Base-by-base conservation (phyloP, 2,113 vertebrate genomes). In the Psammodynastes pulverulentus region DNA sequence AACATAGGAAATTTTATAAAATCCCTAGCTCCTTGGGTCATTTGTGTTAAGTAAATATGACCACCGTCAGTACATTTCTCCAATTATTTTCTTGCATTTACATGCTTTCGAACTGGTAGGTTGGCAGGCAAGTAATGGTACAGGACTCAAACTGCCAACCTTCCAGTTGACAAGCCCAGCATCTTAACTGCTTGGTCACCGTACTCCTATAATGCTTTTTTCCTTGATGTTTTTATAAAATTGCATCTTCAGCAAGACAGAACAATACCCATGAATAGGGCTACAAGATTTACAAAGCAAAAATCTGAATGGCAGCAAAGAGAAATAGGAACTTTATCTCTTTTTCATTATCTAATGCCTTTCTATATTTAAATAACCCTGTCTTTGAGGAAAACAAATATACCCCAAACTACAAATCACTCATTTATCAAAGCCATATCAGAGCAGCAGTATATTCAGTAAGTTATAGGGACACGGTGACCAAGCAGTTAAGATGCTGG, bases 371-470 rank as follows among this genome's bases (percentile, higher is more conserved):
- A 29, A 1, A 29, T 29, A 62, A 12, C 58, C 58, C 10, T 62
- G 13, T 29, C 10, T 62, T 62, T 29, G 10, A 62, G 58, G 26
- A 95, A 96, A 90, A 51, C 51, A 94, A 84, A 94, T n/a, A 54
- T 3, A 86, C 29, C 62, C 12, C 92, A 89, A 94, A 92, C n/a
- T 62, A 92, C 58, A 34, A 88, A 93, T 54, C 29, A 93, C 17
- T 91, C 92, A n/a, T 67, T 67, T 67, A n/a, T 67, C 58, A 29
- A 67, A 67, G 91, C n/a, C 93, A 94, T 93, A 86, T 48, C 86
- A 45, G 2, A 62, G 12, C 54, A 34, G 4, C 87, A 95, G 24
- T 24, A 52, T 52, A 67, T 94, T 93, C 86, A 88, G 88, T 39
- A 88, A 72, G 8, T 56, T 56, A 56, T 26, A 56, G 23, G 8